Conservation (phyloP, 2,888 invertebrate genomes). For the Aleiodes leptofemur region DNA sequence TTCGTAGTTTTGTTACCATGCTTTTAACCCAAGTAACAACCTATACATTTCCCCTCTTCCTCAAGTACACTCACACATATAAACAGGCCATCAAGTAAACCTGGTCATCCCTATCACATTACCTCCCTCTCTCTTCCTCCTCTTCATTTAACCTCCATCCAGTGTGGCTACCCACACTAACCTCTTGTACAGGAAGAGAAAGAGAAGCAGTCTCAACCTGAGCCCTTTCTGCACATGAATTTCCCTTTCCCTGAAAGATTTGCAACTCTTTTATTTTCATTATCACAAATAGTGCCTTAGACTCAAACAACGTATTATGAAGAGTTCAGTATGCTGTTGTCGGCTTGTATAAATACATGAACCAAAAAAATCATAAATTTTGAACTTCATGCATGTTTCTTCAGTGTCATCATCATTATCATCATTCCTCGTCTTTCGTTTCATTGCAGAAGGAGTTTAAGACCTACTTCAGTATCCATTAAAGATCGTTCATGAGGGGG, state of each 20-base stretch:
- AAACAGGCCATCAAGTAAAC: slow-evolving; percentile 9
- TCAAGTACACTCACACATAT: slow-evolving; percentile 15
- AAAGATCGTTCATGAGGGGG: slow-evolving; percentile 11
- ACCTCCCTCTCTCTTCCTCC: slow-evolving; percentile 42
- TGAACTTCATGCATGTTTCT: neutral
- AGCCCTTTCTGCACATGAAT: slow-evolving; percentile 9
- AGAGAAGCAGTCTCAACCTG: neutral
- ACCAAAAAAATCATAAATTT: neutral
- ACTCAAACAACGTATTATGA: no score
- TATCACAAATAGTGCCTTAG: no score
- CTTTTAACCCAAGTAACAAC: slow-evolving; percentile 10
- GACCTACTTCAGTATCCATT: slow-evolving; percentile 22
- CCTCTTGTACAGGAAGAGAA: neutral
- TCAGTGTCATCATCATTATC: slow-evolving; percentile 32
- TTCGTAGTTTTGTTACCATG: slow-evolving; percentile 34
- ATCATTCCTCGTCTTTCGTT: slow-evolving; percentile 9
- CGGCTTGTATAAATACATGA: neutral
- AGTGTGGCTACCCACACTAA: neutral
- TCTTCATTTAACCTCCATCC: slow-evolving; percentile 57
- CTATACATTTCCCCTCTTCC: slow-evolving; percentile 34
- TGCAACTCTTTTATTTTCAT: neutral
- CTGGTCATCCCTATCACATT: slow-evolving; percentile 46
- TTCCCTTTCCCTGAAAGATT: slow-evolving; percentile 1
- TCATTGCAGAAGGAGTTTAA: neutral
- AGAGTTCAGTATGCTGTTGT: no score